Evolutionary conservation across 2,113 vertebrate species (phyloP), one percentile per base, ranked within the genome.

Genomic region (Cynoglossus semilaevis): DNA sequence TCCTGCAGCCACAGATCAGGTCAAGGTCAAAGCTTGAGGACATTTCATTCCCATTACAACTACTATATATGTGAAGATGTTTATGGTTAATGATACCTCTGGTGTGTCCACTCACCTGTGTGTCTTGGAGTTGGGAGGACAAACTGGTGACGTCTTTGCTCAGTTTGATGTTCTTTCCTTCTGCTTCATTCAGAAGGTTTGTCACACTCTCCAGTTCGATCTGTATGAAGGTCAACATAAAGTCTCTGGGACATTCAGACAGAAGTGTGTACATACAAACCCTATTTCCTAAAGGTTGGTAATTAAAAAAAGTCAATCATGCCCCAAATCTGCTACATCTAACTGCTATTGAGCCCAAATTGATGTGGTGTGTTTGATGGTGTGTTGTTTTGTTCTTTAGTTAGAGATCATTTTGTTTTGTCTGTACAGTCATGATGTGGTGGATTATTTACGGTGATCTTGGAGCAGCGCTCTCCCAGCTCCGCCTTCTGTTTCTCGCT

Each of bases 161-260:
- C 70, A 98, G 69, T 61, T 98, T 98, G 78, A 96, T 97, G 66
- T 93, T 92, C 87, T 98, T 98, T 53, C 93, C 87, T 8, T 98
- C 96, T 0, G 93, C 94, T 74, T 98, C 95, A 0, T 91, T 96
- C 60, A 98, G 90, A 69, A 96, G 79, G 65, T 81, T 49, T 0
- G 94, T 95, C 59, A 96, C 91, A 1, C 91, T 95, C 83, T 98
- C 96, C 58, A 95, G 87, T 82, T 98, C 96, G 29, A 85, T 75
- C 96, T 98, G 62, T 29, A 45, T 15, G 43, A 22, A 51, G 19
- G 37, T 15, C 41, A 66, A 14, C 8, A 54, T 40, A 0, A 41
- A 0, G 4, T 37, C 38, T 54, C 2, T 7, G 4, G 2, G 34
- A 38, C 2, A 22, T 35, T 4, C 1, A 29, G 45, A 40, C 15